Percentiles rank a stretch among this genome's conserved stretches.
Conservation (phyloP, 2,113 vertebrate genomes). For the Xenus cinereus region DNA sequence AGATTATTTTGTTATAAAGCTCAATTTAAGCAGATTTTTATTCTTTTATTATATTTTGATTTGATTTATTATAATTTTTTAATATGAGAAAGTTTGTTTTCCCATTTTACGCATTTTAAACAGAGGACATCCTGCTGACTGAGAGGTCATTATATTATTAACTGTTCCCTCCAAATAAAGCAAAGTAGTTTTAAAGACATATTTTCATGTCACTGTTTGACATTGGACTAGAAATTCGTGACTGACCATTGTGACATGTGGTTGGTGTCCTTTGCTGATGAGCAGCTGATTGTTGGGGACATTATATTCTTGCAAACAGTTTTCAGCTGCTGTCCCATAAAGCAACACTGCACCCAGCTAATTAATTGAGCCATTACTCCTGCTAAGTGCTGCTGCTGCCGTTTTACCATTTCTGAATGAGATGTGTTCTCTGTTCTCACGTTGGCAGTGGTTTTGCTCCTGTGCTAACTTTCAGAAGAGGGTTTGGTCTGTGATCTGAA, state of each 20-base stretch:
- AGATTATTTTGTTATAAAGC: not conserved
- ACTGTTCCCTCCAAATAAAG: not conserved
- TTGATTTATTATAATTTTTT: not conserved
- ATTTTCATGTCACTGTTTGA: not conserved
- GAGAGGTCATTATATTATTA: not conserved
- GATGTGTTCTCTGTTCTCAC: not conserved
- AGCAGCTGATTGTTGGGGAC: not conserved
- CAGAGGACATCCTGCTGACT: not conserved
- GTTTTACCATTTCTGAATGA: not conserved
- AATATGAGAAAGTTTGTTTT: not conserved
- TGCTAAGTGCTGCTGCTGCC: not conserved
- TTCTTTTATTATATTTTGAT: not conserved
- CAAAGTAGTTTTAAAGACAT: not conserved
- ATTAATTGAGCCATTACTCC: not conserved
- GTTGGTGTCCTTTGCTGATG: not conserved
- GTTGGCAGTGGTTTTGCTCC: not conserved
- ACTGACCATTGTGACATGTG: not conserved
- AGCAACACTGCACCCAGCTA: not conserved
- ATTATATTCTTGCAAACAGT: not conserved
- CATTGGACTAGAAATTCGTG: not conserved
- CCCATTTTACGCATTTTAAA: not conserved
- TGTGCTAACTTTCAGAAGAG: not conserved
- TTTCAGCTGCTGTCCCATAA: not conserved
- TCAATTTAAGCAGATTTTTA: not conserved
- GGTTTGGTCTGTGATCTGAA: not conserved